A percentile compares a stretch with the other conserved stretches of the same genome.
Evolutionary conservation across 2,888 invertebrate species (phyloP).

Genomic region (Epinotia bilunana): DNA sequence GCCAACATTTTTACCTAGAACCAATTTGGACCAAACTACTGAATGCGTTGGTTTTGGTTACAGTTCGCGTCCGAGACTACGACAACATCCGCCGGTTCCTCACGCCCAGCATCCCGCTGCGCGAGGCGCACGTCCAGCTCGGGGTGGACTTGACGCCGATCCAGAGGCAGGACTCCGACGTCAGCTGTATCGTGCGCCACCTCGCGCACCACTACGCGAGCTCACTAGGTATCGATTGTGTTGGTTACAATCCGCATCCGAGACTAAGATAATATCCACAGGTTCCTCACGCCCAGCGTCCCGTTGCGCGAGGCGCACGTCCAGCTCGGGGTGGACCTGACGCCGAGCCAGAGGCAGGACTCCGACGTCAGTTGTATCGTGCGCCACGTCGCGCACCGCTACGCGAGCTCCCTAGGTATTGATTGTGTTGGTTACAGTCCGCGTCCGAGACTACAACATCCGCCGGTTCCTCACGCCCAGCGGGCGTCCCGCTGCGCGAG

Average conservation of each 20-base stretch:
- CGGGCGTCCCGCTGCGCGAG: slow-evolving; percentile 72
- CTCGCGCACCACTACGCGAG: slow-evolving; percentile 66
- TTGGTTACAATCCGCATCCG: slow-evolving; percentile 63
- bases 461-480: slow-evolving; percentile 71
- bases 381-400: slow-evolving; percentile 62
- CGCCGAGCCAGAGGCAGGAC: slow-evolving; percentile 64
- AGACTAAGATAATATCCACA: slow-evolving; percentile 69
- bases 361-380: slow-evolving; percentile 74
- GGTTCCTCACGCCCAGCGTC: slow-evolving; percentile 71
- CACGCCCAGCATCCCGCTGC: slow-evolving; percentile 70
- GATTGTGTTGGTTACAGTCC: slow-evolving; percentile 55
- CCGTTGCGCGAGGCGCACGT: slow-evolving; percentile 70
- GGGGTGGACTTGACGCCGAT: slow-evolving; percentile 65
- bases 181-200: slow-evolving; percentile 71
- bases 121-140: slow-evolving; percentile 65
- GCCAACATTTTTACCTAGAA: too few relatives aligned
- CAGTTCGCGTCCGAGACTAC: slow-evolving; percentile 72
- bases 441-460: slow-evolving; percentile 68
- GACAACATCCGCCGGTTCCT: slow-evolving; percentile 70
- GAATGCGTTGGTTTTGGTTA: slow-evolving; percentile 31
- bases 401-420: slow-evolving; percentile 65
- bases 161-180: slow-evolving; percentile 72
- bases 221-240: slow-evolving; percentile 37
- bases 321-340: slow-evolving; percentile 68
- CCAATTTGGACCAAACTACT: slow-evolving; percentile 25